Percentiles rank a stretch among this genome's conserved stretches.
phyloP scores from a whole-genome alignment of 2,888 invertebrate genomes.

The Linnaemya tessellans region DNA sequence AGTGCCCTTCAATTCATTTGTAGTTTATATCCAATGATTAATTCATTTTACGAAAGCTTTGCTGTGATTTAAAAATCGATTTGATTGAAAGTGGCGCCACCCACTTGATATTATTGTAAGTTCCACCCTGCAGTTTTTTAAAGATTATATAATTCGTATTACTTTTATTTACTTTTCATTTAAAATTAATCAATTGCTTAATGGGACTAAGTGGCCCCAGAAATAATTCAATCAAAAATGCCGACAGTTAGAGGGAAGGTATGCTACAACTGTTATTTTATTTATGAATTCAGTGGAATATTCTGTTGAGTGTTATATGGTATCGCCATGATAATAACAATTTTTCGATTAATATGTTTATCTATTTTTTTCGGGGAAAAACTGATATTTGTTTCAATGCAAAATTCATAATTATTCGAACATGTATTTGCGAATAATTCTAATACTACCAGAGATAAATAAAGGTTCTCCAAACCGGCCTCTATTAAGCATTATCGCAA shows the following conservation, averaged over 20 bases:
- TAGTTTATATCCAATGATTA: too few relatives aligned
- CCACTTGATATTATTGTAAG: constrained; percentile 32
- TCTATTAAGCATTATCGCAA: too few relatives aligned
- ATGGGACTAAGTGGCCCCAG: constrained; percentile 23
- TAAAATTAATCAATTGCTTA: constrained; percentile 12
- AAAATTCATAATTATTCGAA: too few relatives aligned
- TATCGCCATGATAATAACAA: neutral
- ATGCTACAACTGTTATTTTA: neutral
- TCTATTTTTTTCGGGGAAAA: too few relatives aligned
- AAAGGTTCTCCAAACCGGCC: too few relatives aligned
- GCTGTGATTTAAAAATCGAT: constrained; percentile 40
- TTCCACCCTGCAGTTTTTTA: neutral
- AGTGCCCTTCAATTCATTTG: too few relatives aligned
- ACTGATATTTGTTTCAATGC: too few relatives aligned
- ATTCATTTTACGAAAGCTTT: too few relatives aligned
- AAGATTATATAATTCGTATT: neutral
- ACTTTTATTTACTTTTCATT: constrained; percentile 29
- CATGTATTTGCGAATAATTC: too few relatives aligned
- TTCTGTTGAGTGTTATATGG: neutral
- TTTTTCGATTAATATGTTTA: too few relatives aligned
- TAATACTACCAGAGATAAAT: too few relatives aligned
- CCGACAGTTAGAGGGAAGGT: constrained; percentile 44
- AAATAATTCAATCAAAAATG: constrained; percentile 46
- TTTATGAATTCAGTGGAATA: too few relatives aligned
- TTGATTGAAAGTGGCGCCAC: constrained; percentile 48